Evolutionary conservation across 2,113 vertebrate genomes (phyloP).

Genomic region (Psilopsiagon aurifrons): DNA sequence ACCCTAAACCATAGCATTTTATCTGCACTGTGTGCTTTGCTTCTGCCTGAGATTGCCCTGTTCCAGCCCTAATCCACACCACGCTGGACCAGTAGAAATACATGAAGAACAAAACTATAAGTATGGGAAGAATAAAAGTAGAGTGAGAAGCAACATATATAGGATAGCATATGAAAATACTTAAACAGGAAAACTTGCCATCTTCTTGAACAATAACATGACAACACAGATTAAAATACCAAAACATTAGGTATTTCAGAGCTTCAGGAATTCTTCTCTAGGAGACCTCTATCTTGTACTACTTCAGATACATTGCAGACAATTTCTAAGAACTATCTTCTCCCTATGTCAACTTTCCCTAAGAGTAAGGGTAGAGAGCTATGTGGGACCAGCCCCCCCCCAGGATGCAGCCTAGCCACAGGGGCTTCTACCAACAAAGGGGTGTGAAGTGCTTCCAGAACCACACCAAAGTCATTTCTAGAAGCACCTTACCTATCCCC

Average conservation of each 20-base stretch:
- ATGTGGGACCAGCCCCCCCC: background rate
- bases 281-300: background rate
- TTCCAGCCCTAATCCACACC: background rate
- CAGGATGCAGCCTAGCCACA: background rate
- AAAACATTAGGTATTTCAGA: background rate
- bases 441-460: background rate
- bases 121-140: background rate
- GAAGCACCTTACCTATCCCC: background rate
- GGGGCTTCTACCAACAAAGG: rapidly evolving
- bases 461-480: background rate
- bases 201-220: background rate
- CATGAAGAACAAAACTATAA: background rate
- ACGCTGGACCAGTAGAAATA: background rate
- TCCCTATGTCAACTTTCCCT: background rate
- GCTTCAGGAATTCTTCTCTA: background rate
- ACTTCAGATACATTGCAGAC: background rate
- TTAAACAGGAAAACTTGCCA: background rate
- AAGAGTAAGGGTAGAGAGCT: background rate
- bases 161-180: background rate
- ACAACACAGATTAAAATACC: background rate
- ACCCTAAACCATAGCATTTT: background rate
- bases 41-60: background rate
- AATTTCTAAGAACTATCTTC: background rate
- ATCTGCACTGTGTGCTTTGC: background rate
- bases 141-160: background rate